Conservation (phyloP, 2,888 invertebrate species). For the Chloromyia formosa region DNA sequence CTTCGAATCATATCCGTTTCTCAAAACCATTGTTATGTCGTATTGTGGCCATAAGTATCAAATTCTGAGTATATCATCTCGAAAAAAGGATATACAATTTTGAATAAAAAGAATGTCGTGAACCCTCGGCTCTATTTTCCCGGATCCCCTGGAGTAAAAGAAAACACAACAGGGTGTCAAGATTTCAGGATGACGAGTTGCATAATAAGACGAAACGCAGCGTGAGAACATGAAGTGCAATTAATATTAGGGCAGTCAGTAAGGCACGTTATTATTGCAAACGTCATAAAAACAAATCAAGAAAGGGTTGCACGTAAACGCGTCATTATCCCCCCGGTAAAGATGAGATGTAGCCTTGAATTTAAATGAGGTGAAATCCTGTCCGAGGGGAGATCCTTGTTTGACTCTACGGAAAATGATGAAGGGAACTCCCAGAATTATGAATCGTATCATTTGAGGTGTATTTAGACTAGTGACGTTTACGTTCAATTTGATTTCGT, state of each 20-base stretch:
- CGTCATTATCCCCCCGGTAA: too few relatives aligned
- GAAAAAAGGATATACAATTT: constrained; percentile 3
- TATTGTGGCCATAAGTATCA: constrained; percentile 26
- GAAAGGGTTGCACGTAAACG: background rate
- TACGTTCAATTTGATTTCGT: background rate
- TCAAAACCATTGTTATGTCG: constrained; percentile 7
- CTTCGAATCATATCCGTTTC: constrained; percentile 14
- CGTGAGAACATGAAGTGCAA: constrained; percentile 38
- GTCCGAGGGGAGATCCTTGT: too few relatives aligned
- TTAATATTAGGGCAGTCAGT: constrained; percentile 16
- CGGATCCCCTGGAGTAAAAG: constrained; percentile 1
- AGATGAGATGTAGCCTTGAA: constrained; percentile 20
- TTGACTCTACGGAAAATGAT: too few relatives aligned
- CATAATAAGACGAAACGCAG: constrained; percentile 25
- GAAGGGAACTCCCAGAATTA: too few relatives aligned
- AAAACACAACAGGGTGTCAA: constrained; percentile 10
- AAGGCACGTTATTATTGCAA: constrained; percentile 5
- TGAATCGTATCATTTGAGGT: background rate
- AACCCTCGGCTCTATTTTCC: background rate
- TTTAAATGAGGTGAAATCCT: constrained; percentile 11
- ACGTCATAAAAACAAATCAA: constrained; percentile 9
- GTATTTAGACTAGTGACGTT: background rate
- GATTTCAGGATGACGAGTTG: background rate
- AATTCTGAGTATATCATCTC: constrained; percentile 29
- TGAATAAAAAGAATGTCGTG: background rate